Percentiles rank a stretch among this genome's conserved stretches.
These are phyloP conservation scores for Nyctereutes procyonoides DNA, from an alignment of 2,113 vertebrate species.

Conservation along the genomic window DNA sequence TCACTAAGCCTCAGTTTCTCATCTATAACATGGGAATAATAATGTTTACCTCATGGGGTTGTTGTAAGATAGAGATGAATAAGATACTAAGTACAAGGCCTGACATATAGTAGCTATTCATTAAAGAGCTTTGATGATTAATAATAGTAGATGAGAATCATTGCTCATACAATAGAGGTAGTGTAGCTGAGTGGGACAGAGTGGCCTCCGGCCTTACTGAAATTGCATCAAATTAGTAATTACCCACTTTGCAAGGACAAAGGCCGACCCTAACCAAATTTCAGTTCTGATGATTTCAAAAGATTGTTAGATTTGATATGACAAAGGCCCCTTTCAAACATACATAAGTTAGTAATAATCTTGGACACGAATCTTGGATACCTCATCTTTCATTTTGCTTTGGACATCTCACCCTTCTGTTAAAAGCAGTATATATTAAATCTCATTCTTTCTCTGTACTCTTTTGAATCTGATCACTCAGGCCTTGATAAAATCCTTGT, in stretches of 20 bases:
- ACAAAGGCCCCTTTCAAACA: slow-evolving; percentile 72
- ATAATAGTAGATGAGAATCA: not conserved
- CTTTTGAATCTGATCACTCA: slow-evolving; percentile 38
- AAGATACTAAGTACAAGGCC: not conserved
- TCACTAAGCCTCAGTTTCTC: not conserved
- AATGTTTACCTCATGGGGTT: not conserved
- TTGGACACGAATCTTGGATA: not conserved
- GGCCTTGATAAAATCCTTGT: slow-evolving; percentile 45
- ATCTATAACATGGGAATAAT: not conserved
- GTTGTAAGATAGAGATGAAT: not conserved
- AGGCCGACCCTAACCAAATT: slow-evolving; percentile 40
- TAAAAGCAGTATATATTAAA: slow-evolving; percentile 35
- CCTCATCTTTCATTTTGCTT: slow-evolving; percentile 25
- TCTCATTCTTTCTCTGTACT: not conserved
- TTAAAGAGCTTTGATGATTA: not conserved
- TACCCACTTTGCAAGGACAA: slow-evolving; percentile 66
- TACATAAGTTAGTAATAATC: slow-evolving; percentile 47
- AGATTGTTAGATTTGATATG: slow-evolving; percentile 53
- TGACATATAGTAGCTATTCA: not conserved
- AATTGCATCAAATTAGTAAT: slow-evolving; percentile 62
- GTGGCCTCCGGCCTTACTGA: slow-evolving; percentile 61
- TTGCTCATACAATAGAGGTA: not conserved
- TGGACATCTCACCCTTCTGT: not conserved
- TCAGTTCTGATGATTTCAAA: slow-evolving; percentile 65
- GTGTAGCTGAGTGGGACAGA: slow-evolving; percentile 39